Percentiles rank a stretch among this genome's conserved stretches.
Evolutionary conservation across 2,113 vertebrate genomes (phyloP).

Genomic region (Entelurus aequoreus): DNA sequence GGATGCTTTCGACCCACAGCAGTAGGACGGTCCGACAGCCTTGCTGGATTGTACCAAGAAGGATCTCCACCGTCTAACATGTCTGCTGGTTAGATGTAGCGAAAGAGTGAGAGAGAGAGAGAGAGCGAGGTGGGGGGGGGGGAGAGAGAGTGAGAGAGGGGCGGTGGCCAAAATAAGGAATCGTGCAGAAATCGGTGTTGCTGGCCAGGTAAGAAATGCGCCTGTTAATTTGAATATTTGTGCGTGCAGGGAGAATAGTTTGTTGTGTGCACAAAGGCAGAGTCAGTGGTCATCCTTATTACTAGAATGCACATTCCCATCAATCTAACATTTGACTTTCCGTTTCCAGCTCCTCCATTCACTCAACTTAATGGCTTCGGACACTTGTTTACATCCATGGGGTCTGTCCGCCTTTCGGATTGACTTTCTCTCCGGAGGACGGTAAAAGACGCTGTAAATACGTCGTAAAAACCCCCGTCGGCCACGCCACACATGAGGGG

Average conservation of each 20-base stretch:
- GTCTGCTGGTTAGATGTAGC: conserved; percentile 26
- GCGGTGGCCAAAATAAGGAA: conserved; percentile 33
- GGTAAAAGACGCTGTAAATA: conserved; percentile 32
- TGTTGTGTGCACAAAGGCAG: neutral
- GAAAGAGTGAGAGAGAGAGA: conserved; percentile 24
- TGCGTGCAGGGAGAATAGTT: neutral
- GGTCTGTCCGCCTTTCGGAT: conserved; percentile 48
- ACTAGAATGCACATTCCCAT: conserved; percentile 48
- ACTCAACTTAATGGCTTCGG: conserved; percentile 66
- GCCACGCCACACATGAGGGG: neutral
- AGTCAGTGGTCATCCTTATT: conserved; percentile 50
- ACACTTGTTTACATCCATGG: conserved; percentile 72
- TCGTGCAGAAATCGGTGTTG: conserved; percentile 41
- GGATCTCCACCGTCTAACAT: conserved; percentile 32
- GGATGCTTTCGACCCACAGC: conserved; percentile 43
- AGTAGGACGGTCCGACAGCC: conserved; percentile 56
- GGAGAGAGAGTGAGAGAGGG: conserved; percentile 1
- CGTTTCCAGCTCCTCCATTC: conserved; percentile 37
- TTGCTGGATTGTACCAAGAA: conserved; percentile 42
- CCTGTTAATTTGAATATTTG: neutral
- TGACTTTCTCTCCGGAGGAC: conserved; percentile 27
- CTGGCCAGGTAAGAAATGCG: conserved; percentile 56
- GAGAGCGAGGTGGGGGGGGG: neutral
- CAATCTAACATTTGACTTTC: conserved; percentile 55
- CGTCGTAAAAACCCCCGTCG: neutral